Base-by-base conservation (phyloP, 1,140 invertebrate genomes). In the Lucilia sericata region DNA sequence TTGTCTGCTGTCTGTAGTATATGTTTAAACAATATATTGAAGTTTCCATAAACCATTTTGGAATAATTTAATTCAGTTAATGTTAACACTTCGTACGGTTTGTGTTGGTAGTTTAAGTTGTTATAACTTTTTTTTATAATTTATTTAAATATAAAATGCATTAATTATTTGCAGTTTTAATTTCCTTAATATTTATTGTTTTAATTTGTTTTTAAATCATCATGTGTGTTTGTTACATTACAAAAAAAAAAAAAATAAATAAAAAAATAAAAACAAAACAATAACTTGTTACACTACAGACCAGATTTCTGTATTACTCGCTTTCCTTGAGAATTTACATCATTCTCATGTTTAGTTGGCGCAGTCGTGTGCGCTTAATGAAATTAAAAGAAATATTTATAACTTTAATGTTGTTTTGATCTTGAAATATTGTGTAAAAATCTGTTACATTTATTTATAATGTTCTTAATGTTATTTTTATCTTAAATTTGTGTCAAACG, bases 281-380 rank as follows among this genome's bases (percentile, higher is more conserved):
- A 30, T 30, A 42, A 75, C n/a, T 70, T 70, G 65, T 70, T 70
- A 70, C 19, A 70, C n/a, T 30, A 30, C 21, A 70, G 21, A n/a
- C 55, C 55, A 60, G n/a, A 60, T 60, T 17, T 60, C 21, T 70
- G 76, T 80, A 49, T 80, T 80, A 80, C 76, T 80, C 10, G 42
- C 25, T 80, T 21, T 49, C 42, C 76, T 80, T 80, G 76, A 51
- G 47, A 80, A 51, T 49, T 80, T 80, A 80, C 76, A 80, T 80
- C 76, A 80, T 47, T 49, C 21, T 70, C 36, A 30, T 30, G 3
- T 30, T 30, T 30, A 3, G 3, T 30, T 30, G 25, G 36, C 47
- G 42, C 42, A 80, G n/a, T 49, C 5, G 10, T 4, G 13, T 51
- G 10, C 19, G 36, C n/a, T 42, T 5, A 4, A 7, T 42, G 2